Percentiles rank a stretch among this genome's conserved stretches.
These are phyloP conservation scores for Cladopsammia gracilis DNA, from an alignment of 64 coral and sea anemone genomes.

Conservation along the genomic window DNA sequence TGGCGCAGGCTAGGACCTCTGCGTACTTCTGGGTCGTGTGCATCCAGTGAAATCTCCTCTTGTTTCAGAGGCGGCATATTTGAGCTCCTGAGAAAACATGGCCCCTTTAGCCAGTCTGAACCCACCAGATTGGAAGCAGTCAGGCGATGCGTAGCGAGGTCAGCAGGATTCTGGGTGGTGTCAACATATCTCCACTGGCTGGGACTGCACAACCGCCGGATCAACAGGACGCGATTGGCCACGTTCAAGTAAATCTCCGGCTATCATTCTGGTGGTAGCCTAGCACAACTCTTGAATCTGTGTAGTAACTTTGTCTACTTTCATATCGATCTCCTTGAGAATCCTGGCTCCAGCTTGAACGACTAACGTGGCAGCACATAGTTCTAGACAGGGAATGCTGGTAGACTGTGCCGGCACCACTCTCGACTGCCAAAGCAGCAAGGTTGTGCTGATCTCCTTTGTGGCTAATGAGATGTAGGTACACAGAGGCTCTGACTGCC, in stretches of 20 bases:
- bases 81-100: conserved; percentile 20
- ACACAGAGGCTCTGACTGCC: not conserved
- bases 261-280: not conserved
- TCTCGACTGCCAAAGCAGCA: not conserved
- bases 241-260: not conserved
- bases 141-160: conserved; percentile 57
- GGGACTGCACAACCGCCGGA: conserved; percentile 27
- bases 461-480: not conserved
- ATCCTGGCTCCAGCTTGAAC: conserved; percentile 4
- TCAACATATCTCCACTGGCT: conserved; percentile 57
- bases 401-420: not conserved
- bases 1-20: not conserved
- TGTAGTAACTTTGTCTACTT: not conserved
- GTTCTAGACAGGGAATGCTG: conserved; percentile 30
- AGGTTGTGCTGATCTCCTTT: not conserved
- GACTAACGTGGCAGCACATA: not conserved
- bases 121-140: conserved; percentile 1
- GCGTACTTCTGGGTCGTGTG: conserved; percentile 51
- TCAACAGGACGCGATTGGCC: conserved; percentile 15
- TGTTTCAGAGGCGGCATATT: not conserved
- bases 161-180: conserved; percentile 57
- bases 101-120: conserved; percentile 41
- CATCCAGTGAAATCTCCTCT: conserved; percentile 34
- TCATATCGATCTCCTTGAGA: conserved; percentile 15
- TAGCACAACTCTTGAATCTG: not conserved